These are phyloP conservation scores for Peromyscus californicus DNA, from an alignment of 2,113 vertebrate species.

Conservation along the genomic window DNA sequence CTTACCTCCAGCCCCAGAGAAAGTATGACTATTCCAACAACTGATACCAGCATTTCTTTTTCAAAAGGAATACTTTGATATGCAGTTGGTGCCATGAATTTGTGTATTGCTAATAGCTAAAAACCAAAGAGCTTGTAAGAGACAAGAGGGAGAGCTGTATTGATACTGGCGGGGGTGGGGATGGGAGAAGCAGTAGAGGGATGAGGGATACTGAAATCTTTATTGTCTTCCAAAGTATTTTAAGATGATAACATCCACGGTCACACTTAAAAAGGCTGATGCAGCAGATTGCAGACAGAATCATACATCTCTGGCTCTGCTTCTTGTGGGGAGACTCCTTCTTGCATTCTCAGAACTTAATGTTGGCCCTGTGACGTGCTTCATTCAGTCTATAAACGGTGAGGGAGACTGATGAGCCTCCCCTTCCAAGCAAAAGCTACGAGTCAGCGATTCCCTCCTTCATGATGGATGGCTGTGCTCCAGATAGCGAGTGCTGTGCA, in stretches of 20 bases:
- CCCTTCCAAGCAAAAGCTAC: slow-evolving; percentile 49
- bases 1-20: too few relatives aligned
- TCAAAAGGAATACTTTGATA: slow-evolving; percentile 2
- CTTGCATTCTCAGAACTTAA: neutral
- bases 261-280: neutral
- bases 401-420: slow-evolving; percentile 31
- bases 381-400: neutral
- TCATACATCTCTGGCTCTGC: neutral
- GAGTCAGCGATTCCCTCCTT: slow-evolving; percentile 35
- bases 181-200: neutral
- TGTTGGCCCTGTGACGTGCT: neutral
- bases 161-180: neutral
- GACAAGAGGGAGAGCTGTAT: neutral
- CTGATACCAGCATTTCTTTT: neutral
- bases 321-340: neutral
- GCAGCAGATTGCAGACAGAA: neutral
- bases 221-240: neutral
- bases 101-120: neutral
- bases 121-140: neutral
- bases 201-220: neutral
- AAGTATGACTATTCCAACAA: neutral
- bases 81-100: neutral
- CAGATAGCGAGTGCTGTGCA: slow-evolving; percentile 1
- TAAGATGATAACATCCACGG: neutral
- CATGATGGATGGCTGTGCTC: slow-evolving; percentile 5